Conservation (phyloP, 2,888 invertebrate genomes). For the Sarcophaga variegata region DNA sequence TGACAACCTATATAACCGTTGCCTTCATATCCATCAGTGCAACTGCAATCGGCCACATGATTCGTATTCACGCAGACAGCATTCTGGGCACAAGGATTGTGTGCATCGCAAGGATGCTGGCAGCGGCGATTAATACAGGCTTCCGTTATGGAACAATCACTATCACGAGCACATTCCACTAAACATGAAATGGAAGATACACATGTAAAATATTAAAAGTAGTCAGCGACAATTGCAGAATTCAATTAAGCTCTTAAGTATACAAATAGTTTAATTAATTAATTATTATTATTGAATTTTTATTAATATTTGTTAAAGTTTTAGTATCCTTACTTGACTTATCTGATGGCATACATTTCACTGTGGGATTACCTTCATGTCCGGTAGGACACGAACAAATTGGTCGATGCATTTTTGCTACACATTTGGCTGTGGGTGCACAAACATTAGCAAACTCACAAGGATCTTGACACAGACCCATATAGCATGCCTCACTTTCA, state of each 20-base stretch:
- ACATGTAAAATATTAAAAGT: conserved; percentile 7
- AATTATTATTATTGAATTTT: conserved; percentile 68
- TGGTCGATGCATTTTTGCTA: conserved; percentile 91
- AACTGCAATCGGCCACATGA: conserved; percentile 93
- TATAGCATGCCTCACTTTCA: conserved; percentile 91
- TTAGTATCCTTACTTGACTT: conserved; percentile 86
- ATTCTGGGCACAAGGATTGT: conserved; percentile 91
- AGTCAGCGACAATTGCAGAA: not conserved
- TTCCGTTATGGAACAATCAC: conserved; percentile 92
- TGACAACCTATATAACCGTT: conserved; percentile 92
- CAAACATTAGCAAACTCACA: conserved; percentile 91
- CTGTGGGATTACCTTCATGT: conserved; percentile 91
- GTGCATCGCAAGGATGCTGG: conserved; percentile 92
- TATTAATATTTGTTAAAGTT: conserved; percentile 44
- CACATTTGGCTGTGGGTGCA: conserved; percentile 89
- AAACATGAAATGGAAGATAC: not conserved
- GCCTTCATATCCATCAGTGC: conserved; percentile 92
- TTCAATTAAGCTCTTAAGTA: not conserved
- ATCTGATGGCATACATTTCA: conserved; percentile 89
- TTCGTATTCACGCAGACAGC: conserved; percentile 94
- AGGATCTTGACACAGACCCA: conserved; percentile 91
- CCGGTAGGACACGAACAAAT: conserved; percentile 91
- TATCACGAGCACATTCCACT: conserved; percentile 93
- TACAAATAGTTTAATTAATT: conserved; percentile 65
- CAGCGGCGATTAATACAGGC: conserved; percentile 93